A percentile compares a stretch with the other conserved stretches of the same genome.
These are phyloP conservation scores for Ceratothoa steindachneri DNA, from an alignment of 2,888 invertebrate species.

Conservation along the genomic window DNA sequence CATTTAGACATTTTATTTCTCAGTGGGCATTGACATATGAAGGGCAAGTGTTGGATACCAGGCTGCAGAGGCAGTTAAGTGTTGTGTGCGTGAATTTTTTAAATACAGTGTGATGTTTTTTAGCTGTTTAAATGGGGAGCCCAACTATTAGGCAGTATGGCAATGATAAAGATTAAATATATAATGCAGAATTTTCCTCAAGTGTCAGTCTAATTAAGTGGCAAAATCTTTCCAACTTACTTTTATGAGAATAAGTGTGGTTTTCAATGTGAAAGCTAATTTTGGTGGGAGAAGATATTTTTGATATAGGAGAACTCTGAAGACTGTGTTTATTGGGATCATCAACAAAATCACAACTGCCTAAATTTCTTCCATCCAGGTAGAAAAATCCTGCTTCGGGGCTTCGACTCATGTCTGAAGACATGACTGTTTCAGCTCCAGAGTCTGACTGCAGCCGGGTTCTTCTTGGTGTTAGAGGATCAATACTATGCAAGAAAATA, in stretches of 20 bases:
- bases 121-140: no score
- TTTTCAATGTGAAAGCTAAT: not conserved
- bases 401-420: not conserved
- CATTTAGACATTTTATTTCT: no score
- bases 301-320: slow-evolving; percentile 2
- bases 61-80: no score
- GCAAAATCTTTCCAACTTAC: no score
- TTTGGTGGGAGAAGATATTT: not conserved
- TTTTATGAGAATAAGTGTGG: not conserved
- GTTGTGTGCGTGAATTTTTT: no score
- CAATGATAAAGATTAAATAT: no score
- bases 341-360: not conserved
- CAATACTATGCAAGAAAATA: slow-evolving; percentile 52
- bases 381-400: not conserved
- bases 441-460: slow-evolving; percentile 62
- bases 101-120: no score
- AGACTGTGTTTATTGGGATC: not conserved
- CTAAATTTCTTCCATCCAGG: not conserved
- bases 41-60: no score
- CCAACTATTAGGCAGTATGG: no score
- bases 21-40: no score
- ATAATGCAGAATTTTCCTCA: no score
- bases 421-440: slow-evolving; percentile 53
- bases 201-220: no score
- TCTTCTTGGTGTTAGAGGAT: slow-evolving; percentile 53